These are phyloP conservation scores for Hirtodrosophila confusa DNA, from an alignment of 2,888 invertebrate genomes.

Conservation along the genomic window DNA sequence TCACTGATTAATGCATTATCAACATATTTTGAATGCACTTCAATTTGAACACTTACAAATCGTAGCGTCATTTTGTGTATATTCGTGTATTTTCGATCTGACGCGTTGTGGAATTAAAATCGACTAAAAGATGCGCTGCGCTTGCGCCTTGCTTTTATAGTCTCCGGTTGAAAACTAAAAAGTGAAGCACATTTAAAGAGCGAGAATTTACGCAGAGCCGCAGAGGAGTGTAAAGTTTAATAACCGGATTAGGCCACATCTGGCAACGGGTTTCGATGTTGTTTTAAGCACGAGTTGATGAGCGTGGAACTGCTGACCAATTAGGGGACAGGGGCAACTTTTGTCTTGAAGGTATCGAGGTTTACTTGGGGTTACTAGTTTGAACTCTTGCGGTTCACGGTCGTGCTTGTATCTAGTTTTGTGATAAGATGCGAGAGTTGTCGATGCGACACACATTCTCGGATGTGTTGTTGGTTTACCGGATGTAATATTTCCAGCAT, in stretches of 20 bases:
- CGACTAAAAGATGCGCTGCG: constrained; percentile 73
- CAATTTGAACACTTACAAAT: constrained; percentile 44
- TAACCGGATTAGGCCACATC: constrained; percentile 72
- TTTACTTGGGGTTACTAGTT: constrained; percentile 6
- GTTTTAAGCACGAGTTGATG: constrained; percentile 19
- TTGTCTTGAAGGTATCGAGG: constrained; percentile 36
- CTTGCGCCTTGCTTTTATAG: constrained; percentile 63
- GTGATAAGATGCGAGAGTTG: constrained; percentile 17
- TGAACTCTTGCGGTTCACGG: constrained; percentile 69
- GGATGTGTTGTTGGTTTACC: constrained; percentile 5
- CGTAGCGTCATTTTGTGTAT: constrained; percentile 42
- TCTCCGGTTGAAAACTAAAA: constrained; percentile 30
- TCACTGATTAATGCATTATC: not conserved
- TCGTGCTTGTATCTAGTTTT: constrained; percentile 30
- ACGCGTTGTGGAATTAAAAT: constrained; percentile 43
- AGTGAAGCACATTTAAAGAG: constrained; percentile 50
- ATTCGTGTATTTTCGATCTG: constrained; percentile 14
- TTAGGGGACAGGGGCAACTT: constrained; percentile 41
- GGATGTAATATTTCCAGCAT: constrained; percentile 51
- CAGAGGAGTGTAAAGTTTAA: constrained; percentile 70
- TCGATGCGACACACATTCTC: constrained; percentile 17
- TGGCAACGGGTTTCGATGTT: constrained; percentile 52
- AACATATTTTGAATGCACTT: constrained; percentile 8
- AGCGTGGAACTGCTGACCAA: constrained; percentile 39
- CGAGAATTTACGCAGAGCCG: constrained; percentile 43